Evolutionary conservation across 2,113 vertebrate species (phyloP), one percentile per base, ranked within the genome.

Genomic region (Tragelaphus strepsiceros): DNA sequence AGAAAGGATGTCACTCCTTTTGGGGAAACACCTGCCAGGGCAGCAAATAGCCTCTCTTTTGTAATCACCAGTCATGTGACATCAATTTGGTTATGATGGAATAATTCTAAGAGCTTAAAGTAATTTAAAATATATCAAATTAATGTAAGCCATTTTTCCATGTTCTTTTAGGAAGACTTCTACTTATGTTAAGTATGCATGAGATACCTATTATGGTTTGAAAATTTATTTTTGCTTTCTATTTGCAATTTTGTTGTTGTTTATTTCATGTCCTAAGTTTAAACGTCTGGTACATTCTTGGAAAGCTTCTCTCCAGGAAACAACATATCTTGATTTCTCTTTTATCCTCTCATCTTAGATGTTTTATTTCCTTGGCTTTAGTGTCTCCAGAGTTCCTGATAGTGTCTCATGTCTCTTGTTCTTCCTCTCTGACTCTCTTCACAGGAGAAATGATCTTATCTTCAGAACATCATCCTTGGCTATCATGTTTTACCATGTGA

Each of bases 21-120:
- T 39, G n/a, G 32, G 81, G 21, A 24, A 32, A 84, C 28, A 8
- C 4, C 32, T 54, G 9, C 6, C 43, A 67, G 19, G 81, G 11
- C 32, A 11, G 2, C 3, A 0, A 1, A 0, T 0, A 30, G 49
- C 2, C 21, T 56, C 4, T 71, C 2, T 3, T 87, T 58, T 53
- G 56, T 24, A 59, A 24, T 95, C n/a, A 59, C 6, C 10, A 28
- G 12, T 51, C 39, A 39, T 30, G 17, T 6, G 59, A 11, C 2
- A 4, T 78, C 28, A n/a, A 2, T 58, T 7, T 82, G 80, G 2
- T 21, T 39, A 13, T 71, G 24, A 8, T 0, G 54, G 13, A 53
- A 74, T 30, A 62, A 64, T 59, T 54, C 35, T 67, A 49, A 62
- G 3, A 58, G 21, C 39, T 81, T 90, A 54, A 87, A 92, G 49